phyloP scores from a whole-genome alignment of 1,140 invertebrate species.

The Mylabris phalerata region DNA sequence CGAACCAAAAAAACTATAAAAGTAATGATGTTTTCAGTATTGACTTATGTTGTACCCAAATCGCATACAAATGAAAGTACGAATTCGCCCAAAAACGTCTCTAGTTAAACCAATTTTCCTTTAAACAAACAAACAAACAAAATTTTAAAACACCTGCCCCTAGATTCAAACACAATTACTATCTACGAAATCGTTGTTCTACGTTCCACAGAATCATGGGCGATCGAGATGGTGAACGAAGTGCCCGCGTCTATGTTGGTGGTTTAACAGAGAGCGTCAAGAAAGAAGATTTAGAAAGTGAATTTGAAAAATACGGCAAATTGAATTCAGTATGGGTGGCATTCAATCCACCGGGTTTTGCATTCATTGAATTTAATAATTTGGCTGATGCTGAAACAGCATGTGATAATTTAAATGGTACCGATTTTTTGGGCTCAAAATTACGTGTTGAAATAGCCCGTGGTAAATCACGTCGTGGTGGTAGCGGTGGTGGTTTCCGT shows the following conservation, averaged over 20 bases:
- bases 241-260: constrained; percentile 77
- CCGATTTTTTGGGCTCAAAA: constrained; percentile 71
- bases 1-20: too few relatives aligned
- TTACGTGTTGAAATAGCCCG: constrained; percentile 76
- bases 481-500: constrained; percentile 43
- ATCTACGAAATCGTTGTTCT: constrained; percentile 35
- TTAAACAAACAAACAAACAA: not conserved
- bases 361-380: constrained; percentile 97
- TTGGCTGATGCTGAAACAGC: constrained; percentile 90
- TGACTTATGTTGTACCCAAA: constrained; percentile 21
- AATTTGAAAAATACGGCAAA: constrained; percentile 66
- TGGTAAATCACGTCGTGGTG: constrained; percentile 54
- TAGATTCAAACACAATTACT: constrained; percentile 4
- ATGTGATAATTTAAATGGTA: constrained; percentile 84
- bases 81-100: constrained; percentile 38
- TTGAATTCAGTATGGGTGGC: constrained; percentile 89
- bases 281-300: constrained; percentile 83
- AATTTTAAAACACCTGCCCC: too few relatives aligned
- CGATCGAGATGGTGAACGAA: constrained; percentile 44
- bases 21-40: too few relatives aligned
- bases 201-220: constrained; percentile 41
- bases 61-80: constrained; percentile 26
- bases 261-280: constrained; percentile 75
- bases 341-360: constrained; percentile 92
- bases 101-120: constrained; percentile 11